Evolutionary conservation across 2,888 invertebrate genomes (phyloP), one percentile per base, ranked within the genome.

Genomic region (Alentia gelatinosa): DNA sequence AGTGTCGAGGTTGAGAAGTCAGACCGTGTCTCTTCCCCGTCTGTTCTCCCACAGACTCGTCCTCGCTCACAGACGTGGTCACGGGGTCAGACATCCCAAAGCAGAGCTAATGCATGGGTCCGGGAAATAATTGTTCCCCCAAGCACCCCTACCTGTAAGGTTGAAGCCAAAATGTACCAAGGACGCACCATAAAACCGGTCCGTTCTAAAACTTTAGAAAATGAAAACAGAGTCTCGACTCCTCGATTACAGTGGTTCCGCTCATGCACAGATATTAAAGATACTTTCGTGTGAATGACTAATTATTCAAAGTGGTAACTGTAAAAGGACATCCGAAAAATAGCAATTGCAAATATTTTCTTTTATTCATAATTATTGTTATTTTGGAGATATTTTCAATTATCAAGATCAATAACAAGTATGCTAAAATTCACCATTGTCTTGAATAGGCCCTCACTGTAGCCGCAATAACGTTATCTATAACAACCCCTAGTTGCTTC

Each of bases 241-340:
- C 35, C 47, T n/a, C 42, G 26, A 26, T 33, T 86, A 35, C 42
- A 47, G 47, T 86, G 86, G 86, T 86, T 26, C 47, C 12, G 35
- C n/a, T 19, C 47, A 12, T 33, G 50, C 33, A 42, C 42, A 50
- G 47, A 86, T 12, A 33, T 86, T 5, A 86, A 47, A 15, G 86
- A 86, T 26, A 86, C 86, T 12, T 86, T 86, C 30, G 86, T 86
- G 47, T 86, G 50, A 86, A 79, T 39, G 30, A 68, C 19, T 19
- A n/a, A n/a, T 47, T 12, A 19, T 47, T 9, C 47, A 19, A 47
- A 47, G 47, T 47, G 47, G 19, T 47, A 19, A 47, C 47, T 47
- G 47, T 19, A 12, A 47, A 47, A n/a, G n/a, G n/a, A n/a, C n/a
- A n/a, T n/a, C n/a, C n/a, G n/a, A n/a, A n/a, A n/a, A n/a, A n/a